Conservation (phyloP, 2,113 vertebrate species). For the Hirundichthys speculiger region DNA sequence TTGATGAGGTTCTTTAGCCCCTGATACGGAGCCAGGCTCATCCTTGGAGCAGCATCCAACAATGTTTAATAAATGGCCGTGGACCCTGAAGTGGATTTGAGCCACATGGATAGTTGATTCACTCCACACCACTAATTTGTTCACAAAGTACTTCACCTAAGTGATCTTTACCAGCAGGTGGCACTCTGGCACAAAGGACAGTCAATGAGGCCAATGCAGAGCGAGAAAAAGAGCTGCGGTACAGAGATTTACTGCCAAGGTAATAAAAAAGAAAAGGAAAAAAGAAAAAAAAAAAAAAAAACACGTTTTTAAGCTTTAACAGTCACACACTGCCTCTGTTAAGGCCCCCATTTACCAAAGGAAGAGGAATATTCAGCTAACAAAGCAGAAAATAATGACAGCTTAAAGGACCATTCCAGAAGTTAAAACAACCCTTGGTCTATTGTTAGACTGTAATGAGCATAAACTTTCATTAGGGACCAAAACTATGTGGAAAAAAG, state of each 20-base stretch:
- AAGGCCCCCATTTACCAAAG: conserved; percentile 18
- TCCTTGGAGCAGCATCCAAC: conserved; percentile 26
- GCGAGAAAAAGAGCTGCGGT: conserved; percentile 7
- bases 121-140: background rate
- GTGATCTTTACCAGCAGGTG: conserved; percentile 60
- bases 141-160: background rate
- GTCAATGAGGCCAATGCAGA: background rate
- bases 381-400: conserved; percentile 9
- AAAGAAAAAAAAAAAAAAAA: conserved; percentile 16
- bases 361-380: conserved; percentile 8
- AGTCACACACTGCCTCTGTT: conserved; percentile 6
- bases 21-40: background rate
- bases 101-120: background rate
- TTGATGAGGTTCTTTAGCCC: conserved; percentile 17
- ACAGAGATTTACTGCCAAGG: conserved; percentile 34
- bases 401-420: too few relatives aligned
- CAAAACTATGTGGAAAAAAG: too few relatives aligned
- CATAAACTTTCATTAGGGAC: too few relatives aligned
- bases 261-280: conserved; percentile 18
- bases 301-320: conserved; percentile 16
- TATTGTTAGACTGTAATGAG: too few relatives aligned
- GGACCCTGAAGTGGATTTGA: conserved; percentile 30
- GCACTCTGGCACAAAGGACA: conserved; percentile 42
- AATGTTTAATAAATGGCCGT: conserved; percentile 13
- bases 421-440: too few relatives aligned